Conservation (phyloP, 2,888 invertebrate species). For the Euproctis similis region DNA sequence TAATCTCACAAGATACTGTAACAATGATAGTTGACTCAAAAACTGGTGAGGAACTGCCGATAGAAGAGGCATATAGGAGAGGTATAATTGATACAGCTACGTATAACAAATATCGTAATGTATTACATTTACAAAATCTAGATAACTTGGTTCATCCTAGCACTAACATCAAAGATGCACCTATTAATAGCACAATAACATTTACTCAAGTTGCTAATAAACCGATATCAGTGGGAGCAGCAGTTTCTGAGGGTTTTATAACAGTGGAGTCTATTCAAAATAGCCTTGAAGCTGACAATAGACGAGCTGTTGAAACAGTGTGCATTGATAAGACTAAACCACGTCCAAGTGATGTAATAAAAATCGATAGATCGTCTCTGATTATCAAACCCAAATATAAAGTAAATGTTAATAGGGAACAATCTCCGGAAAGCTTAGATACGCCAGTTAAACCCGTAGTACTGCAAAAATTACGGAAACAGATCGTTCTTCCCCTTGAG, state of each 20-base stretch:
- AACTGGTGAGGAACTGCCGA: slow-evolving; percentile 82
- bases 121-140: slow-evolving; percentile 16
- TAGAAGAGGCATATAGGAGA: slow-evolving; percentile 78
- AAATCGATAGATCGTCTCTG: slow-evolving; percentile 73
- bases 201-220: slow-evolving; percentile 54
- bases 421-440: slow-evolving; percentile 73
- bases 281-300: slow-evolving; percentile 53
- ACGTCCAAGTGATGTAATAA: slow-evolving; percentile 68
- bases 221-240: slow-evolving; percentile 76
- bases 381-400: slow-evolving; percentile 81
- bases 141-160: slow-evolving; percentile 9
- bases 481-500: slow-evolving; percentile 83
- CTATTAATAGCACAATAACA: slow-evolving; percentile 31
- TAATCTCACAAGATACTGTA: slow-evolving; percentile 25
- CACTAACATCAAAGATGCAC: slow-evolving; percentile 10
- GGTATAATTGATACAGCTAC: slow-evolving; percentile 61
- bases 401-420: slow-evolving; percentile 78
- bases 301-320: slow-evolving; percentile 30
- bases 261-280: slow-evolving; percentile 71
- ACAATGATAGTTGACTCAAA: slow-evolving; percentile 77
- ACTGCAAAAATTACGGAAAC: slow-evolving; percentile 86
- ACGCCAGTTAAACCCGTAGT: slow-evolving; percentile 81
- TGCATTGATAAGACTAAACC: slow-evolving; percentile 30
- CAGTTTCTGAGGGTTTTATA: slow-evolving; percentile 72
- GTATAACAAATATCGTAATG: slow-evolving; percentile 30